Evolutionary conservation across 2,888 invertebrate genomes (phyloP), one percentile per base, ranked within the genome.

Genomic region (Sinelater perroti): DNA sequence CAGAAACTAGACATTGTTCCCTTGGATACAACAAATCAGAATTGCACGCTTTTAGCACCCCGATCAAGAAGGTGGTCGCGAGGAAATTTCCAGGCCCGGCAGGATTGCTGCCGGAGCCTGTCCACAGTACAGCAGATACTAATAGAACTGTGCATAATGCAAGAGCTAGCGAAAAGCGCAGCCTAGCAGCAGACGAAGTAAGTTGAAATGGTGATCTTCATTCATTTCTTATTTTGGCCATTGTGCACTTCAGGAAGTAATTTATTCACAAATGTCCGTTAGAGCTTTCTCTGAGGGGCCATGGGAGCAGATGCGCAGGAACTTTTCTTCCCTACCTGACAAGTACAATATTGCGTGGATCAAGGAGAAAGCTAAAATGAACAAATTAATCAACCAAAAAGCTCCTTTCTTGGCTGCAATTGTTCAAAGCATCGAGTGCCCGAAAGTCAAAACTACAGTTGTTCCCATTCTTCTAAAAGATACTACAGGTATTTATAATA

Each of bases 271-370:
- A 67, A 45, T 31, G 40, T 62, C 71, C 8, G 58, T 60, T 8
- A 59, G 64, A 18, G 51, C 60, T 7, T 73, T 74, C 52, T 56
- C 66, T 42, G 65, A 66, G 14, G 66, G 64, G 3, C 66, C 69
- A 2, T 75, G 74, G 74, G 44, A 58, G 21, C 62, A 67, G 36
- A 70, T 74, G 71, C 56, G 40, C 4, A 55, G 58, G 30, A 74
- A 75, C 60, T 67, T 59, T 46, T 42, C 46, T 16, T 13, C n/a
- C 2, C 55, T 64, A 31, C 59, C 55, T 40, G 69, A 71, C 16
- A 69, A 67, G 57, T 75, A 72, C 52, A 72, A 70, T 49, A 74
- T 76, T 38, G 64, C 65, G 3, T 75, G 75, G 75, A 72, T 74
- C 30, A 73, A 74, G 62, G 61, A 60, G 16, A 66, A 67, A 28